phyloP scores from a whole-genome alignment of 2,113 vertebrate species.

The Proteles cristata region DNA sequence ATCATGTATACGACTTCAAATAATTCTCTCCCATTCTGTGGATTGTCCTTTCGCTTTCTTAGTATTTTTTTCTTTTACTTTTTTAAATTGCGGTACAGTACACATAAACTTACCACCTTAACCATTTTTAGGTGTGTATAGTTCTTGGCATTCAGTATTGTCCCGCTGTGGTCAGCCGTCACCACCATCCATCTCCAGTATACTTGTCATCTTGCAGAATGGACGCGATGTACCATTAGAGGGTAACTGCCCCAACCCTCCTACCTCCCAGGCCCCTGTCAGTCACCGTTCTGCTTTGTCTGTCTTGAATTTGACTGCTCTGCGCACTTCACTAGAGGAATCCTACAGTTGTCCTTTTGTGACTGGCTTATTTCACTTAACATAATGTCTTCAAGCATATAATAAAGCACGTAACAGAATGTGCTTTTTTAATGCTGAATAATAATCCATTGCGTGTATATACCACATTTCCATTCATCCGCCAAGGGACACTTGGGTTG shows the following conservation, averaged over 20 bases:
- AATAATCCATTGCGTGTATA: background rate
- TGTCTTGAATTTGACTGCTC: background rate
- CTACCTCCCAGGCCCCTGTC: too few relatives aligned
- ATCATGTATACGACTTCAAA: background rate
- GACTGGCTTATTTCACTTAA: background rate
- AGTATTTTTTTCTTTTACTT: background rate
- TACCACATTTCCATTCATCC: background rate
- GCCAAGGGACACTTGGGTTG: background rate
- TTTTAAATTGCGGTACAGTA: slow-evolving; percentile 3
- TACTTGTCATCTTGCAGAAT: background rate
- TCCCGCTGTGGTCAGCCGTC: background rate
- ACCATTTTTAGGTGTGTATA: background rate
- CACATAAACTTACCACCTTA: background rate
- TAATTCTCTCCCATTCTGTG: background rate
- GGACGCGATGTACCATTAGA: background rate
- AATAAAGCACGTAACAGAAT: background rate
- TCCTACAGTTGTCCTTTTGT: background rate
- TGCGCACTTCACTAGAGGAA: background rate
- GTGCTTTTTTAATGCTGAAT: background rate
- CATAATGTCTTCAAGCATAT: background rate
- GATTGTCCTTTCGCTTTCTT: background rate
- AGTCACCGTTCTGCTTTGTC: background rate
- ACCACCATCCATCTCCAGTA: background rate
- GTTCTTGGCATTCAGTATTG: background rate
- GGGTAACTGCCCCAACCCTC: background rate